Base-by-base conservation (phyloP, 64 coral and sea anemone species). In the Montipora capricornis region DNA sequence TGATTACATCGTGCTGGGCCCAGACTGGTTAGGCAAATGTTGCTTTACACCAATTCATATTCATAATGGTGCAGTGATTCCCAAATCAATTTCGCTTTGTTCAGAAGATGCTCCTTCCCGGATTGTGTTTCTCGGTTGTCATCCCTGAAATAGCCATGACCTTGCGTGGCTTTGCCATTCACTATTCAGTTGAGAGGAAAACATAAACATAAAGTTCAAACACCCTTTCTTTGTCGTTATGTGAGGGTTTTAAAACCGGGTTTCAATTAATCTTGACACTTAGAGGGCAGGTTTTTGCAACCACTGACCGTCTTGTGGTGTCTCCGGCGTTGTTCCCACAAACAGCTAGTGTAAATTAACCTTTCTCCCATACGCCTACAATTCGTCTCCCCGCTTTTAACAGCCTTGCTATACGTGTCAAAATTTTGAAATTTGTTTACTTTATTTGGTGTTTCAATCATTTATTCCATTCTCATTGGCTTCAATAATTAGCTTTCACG, bases 231-330 rank as follows among this genome's bases (percentile, higher is more conserved):
- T 74, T 70, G n/a, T 16, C 14, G n/a, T 74, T 8, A 24, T 74
- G 8, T 20, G 17, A 16, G 19, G 66, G 20, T 29, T 60, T 60
- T 81, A 59, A 60, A 13, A 8, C 8, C 20, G 80, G 60, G 44
- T 82, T 82, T 82, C 37, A 82, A 82, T 82, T 61, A 45, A 57
- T 15, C 9, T 9, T 29, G 80, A 58, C 53, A 64, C 11, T 13
- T 61, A 22, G 60, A 45, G 6, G 53, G 24, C 22, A 62, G n/a
- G 9, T 62, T 82, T 55, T 19, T 7, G 8, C 8, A 8, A 17
- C 37, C 20, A 13, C 57, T 19, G 16, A 11, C 37, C 22, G 44
- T 68, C 19, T 8, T 16, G 14, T 68, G 37, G 58, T 60, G 26
- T 84, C 61, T 45, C 59, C 29, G 29, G 29, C 29, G 29, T 37